phyloP scores from a whole-genome alignment of 2,113 vertebrate genomes.

The Psittacula cyanocephala region DNA sequence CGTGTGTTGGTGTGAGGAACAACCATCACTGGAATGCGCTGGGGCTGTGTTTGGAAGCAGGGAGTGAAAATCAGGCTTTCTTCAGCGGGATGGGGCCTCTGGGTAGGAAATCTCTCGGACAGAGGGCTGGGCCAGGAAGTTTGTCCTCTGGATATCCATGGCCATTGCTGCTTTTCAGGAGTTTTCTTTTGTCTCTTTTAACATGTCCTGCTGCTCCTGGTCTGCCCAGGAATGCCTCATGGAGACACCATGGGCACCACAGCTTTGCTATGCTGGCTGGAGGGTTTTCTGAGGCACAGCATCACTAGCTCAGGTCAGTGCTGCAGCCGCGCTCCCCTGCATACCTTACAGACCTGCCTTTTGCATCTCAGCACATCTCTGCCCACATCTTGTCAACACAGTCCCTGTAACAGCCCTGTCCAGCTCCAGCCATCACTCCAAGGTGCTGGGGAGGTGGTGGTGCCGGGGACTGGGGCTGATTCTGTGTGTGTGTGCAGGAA shows the following conservation, averaged over 20 bases:
- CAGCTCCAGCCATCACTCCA: not conserved
- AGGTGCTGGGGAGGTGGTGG: not conserved
- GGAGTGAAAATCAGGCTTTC: not conserved
- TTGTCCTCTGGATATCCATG: not conserved
- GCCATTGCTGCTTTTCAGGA: not conserved
- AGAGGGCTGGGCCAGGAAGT: not conserved
- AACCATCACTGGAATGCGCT: rapidly evolving
- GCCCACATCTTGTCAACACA: rapidly evolving
- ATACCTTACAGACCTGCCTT: not conserved
- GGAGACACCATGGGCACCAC: not conserved
- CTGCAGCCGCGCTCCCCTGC: not conserved
- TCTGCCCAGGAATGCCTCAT: not conserved
- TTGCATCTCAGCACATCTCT: not conserved
- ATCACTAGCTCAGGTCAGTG: not conserved
- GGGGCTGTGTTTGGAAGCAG: rapidly evolving
- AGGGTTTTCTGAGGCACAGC: not conserved
- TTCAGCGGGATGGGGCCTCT: not conserved
- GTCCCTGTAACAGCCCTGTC: not conserved
- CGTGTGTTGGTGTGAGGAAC: rapidly evolving
- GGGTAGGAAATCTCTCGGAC: not conserved
- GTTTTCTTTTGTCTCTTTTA: not conserved
- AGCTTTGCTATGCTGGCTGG: not conserved
- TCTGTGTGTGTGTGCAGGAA: not conserved
- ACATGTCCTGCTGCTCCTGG: not conserved
- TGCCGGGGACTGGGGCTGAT: not conserved